Base-by-base conservation (phyloP, 2,888 invertebrate species). In the Odontocolon sp. region DNA sequence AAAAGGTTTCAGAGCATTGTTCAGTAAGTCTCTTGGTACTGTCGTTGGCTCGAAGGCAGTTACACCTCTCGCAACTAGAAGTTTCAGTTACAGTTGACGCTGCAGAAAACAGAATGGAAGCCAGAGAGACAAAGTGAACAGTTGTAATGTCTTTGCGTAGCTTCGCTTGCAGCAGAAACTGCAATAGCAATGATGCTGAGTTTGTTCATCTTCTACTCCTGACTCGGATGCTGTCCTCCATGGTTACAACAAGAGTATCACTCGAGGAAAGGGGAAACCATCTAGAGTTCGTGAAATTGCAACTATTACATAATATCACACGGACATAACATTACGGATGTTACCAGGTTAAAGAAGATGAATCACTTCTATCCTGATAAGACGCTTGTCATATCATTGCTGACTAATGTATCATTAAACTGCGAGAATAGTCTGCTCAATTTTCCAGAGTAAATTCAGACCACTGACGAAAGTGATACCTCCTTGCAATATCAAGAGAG, bases 91-190 rank as follows among this genome's bases (percentile, higher is more conserved):
- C 38, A 54, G 42, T 67, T 67, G 56, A 9, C 28, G 50, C 63
- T 54, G 36, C 45, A 50, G 61, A 42, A 75, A 74, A 78, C 69
- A 47, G 28, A 64, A 71, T 45, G 33, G 63, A 73, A 56, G 42
- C 78, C 21, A 38, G 64, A 50, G 77, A 80, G 81, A 81, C 78
- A 80, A 83, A 81, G 80, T 81, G 75, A 80, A 77, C 71, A 73
- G 72, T 78, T 77, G 80, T 82, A 83, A 83, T 82, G 79, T 79
- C 80, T 81, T 79, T 73, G 78, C 64, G 72, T 77, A 82, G 80
- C 81, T 80, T 79, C 64, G 77, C 77, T 71, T 45, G 38, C 59
- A 38, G 66, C 40, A 42, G 21, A 56, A 40, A 50, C 69, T 61
- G 66, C 56, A 52, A 6, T 28, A 61, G 36, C 59, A 56, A 57